Evolutionary conservation across 2,113 vertebrate genomes (phyloP), one percentile per base, ranked within the genome.

Genomic region (Mustela nigripes): DNA sequence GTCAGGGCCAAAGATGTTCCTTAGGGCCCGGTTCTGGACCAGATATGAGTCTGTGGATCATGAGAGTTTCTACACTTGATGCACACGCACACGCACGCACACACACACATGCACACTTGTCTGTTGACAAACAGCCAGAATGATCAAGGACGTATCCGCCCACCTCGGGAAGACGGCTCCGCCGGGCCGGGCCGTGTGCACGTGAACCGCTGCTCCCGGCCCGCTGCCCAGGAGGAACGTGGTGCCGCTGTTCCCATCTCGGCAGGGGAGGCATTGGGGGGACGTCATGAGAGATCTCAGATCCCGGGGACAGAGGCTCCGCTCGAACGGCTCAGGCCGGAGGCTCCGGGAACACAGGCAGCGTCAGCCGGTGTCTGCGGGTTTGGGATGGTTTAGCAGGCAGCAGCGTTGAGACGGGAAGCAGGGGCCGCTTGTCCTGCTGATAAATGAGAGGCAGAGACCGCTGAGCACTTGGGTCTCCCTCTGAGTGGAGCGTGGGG

Each of bases 361-460:
- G 36, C 1, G 1, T n/a, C 42, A 26, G 8, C 76, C 22, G 0
- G 50, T 0, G 0, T 5, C 76, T 19, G 15, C 11, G 76, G 7
- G 33, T 1, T 31, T 2, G 2, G 62, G 16, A 28, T 19, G 4
- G 39, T 1, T 31, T 1, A 2, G 50, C 11, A 28, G 33, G 31
- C 3, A 10, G 36, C 7, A 1, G 0, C 1, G 0, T 26, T 36
- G 69, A 62, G 50, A 5, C 0, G 12, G 18, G 24, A 10, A 42
- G 5, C 4, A 0, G 15, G 18, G 18, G 22, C 24, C 8, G 8
- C 33, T 26, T 73, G 53, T 85, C 63, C 2, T 2, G 28, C 21
- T 69, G 42, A n/a, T 48, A 31, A 63, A 42, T 12, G 12, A 18
- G 53, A 76, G 60, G 9, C 62, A n/a, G 33, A 22, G 19, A 33